Evolutionary conservation across 2,888 invertebrate species (phyloP).

Genomic region (Coleophora flavipennella): DNA sequence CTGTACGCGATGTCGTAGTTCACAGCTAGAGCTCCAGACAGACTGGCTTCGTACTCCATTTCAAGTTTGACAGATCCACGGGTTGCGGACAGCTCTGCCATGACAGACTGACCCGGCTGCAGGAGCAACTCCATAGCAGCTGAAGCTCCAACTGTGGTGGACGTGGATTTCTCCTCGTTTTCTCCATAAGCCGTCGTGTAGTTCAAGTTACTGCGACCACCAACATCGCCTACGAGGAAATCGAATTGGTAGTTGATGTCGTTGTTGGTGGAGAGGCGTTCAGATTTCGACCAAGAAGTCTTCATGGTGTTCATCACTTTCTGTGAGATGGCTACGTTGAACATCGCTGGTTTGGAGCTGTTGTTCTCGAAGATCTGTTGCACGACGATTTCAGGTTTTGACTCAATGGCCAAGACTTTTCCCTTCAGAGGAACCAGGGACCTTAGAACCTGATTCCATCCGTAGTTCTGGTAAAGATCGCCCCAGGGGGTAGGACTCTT

Average conservation of each 20-base stretch:
- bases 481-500: conserved; percentile 28
- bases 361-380: conserved; percentile 10
- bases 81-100: conserved; percentile 7
- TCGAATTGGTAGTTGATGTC: conserved; percentile 4
- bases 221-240: background rate
- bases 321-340: conserved; percentile 23
- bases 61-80: conserved; percentile 5
- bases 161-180: background rate
- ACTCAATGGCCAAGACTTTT: conserved; percentile 10
- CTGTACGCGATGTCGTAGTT: conserved; percentile 11
- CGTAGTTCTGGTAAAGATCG: conserved; percentile 21
- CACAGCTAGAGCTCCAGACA: conserved; percentile 11
- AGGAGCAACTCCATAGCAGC: conserved; percentile 7
- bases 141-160: conserved; percentile 8
- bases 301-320: conserved; percentile 21
- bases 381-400: background rate
- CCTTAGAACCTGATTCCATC: conserved; percentile 23
- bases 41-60: conserved; percentile 13
- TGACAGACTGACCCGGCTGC: conserved; percentile 11
- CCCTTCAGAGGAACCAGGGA: conserved; percentile 19
- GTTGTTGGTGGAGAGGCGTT: conserved; percentile 4
- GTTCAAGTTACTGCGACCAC: conserved; percentile 1
- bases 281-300: conserved; percentile 22
- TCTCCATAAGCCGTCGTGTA: conserved; percentile 7
- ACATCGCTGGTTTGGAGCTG: conserved; percentile 18